Conservation (phyloP, 64 coral and sea anemone genomes). For the Montipora sp. region DNA sequence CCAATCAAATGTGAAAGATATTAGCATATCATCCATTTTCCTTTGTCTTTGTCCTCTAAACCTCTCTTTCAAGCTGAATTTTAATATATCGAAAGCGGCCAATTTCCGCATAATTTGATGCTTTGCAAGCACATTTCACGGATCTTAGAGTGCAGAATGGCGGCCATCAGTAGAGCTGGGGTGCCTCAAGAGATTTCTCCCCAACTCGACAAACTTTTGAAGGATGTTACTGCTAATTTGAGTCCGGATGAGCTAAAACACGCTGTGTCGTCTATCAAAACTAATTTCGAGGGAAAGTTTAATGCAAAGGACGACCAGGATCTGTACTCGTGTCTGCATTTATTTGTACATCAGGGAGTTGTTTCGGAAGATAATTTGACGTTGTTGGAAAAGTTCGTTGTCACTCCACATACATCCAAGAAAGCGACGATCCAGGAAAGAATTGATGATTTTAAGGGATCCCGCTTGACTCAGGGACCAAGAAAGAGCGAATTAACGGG, state of each 20-base stretch:
- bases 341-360: conserved; percentile 25
- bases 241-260: conserved; percentile 14
- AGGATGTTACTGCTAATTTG: not conserved
- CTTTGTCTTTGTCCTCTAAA: no score
- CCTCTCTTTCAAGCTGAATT: no score
- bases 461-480: not conserved
- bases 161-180: not conserved
- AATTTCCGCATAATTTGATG: not conserved
- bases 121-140: not conserved
- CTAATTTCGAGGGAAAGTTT: conserved; percentile 17
- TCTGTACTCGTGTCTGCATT: conserved; percentile 22
- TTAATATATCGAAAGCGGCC: no score
- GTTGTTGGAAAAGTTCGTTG: conserved; percentile 32
- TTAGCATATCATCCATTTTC: no score
- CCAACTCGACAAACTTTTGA: not conserved
- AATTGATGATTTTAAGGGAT: not conserved
- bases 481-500: not conserved
- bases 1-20: no score
- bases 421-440: conserved; percentile 2
- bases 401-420: conserved; percentile 19
- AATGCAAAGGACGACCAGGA: not conserved
- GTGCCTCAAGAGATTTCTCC: conserved; percentile 27
- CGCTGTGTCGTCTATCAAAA: conserved; percentile 27
- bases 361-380: conserved; percentile 33
- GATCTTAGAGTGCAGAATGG: not conserved